phyloP scores from a whole-genome alignment of 2,888 invertebrate species.

The Mesochorus sp. region DNA sequence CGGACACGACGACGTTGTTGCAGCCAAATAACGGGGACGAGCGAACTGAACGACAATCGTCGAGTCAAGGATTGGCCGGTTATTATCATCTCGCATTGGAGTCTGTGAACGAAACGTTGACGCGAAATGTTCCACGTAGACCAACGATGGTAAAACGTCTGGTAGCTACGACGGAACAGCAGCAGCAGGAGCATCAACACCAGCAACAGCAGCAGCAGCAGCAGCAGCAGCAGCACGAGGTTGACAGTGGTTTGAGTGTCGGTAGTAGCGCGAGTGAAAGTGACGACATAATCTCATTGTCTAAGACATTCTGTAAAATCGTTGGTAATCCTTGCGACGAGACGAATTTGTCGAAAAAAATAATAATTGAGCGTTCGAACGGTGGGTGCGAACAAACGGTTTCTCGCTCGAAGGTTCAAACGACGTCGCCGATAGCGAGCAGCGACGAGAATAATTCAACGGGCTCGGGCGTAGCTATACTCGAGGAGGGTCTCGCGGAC shows the following conservation, averaged over 20 bases:
- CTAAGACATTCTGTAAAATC: slow-evolving; percentile 57
- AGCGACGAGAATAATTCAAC: slow-evolving; percentile 86
- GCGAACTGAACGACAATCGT: slow-evolving; percentile 83
- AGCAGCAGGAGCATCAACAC: slow-evolving; percentile 4
- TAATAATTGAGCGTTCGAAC: background rate
- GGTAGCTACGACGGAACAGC: slow-evolving; percentile 47
- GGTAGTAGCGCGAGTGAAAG: slow-evolving; percentile 79
- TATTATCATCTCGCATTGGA: slow-evolving; percentile 82
- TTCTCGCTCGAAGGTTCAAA: slow-evolving; percentile 25
- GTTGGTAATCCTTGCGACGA: slow-evolving; percentile 4
- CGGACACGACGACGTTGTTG: slow-evolving; percentile 89
- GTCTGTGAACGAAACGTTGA: slow-evolving; percentile 71
- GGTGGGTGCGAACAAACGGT: background rate
- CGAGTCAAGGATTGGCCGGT: slow-evolving; percentile 83
- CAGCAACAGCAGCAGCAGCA: slow-evolving; percentile 56
- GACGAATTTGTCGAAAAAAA: background rate
- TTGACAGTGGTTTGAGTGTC: slow-evolving; percentile 78
- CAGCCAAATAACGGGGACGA: slow-evolving; percentile 82
- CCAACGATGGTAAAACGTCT: slow-evolving; percentile 77
- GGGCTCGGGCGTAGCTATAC: slow-evolving; percentile 87
- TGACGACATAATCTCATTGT: slow-evolving; percentile 76
- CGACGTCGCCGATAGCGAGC: no score
- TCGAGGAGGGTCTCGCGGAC: slow-evolving; percentile 94
- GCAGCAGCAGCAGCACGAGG: slow-evolving; percentile 65
- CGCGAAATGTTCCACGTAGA: slow-evolving; percentile 72